Evolutionary conservation across 1,140 invertebrate species (phyloP), one percentile per base, ranked within the genome.

Genomic region (Saxidomus purpurata): DNA sequence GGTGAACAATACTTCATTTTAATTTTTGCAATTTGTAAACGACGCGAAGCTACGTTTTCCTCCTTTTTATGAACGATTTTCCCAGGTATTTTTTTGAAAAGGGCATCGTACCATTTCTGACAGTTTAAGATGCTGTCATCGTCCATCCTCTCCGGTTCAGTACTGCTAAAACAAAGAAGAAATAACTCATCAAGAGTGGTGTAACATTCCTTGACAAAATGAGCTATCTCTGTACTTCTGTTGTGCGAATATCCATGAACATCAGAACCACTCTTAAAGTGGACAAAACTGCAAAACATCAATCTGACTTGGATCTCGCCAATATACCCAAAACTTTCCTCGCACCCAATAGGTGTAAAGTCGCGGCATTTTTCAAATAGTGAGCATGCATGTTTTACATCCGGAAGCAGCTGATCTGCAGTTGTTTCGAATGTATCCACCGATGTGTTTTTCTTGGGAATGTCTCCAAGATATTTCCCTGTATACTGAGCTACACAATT

Each of bases 351-450:
- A n/a, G 85, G 81, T 25, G 87, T 82, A 36, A 71, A 40, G 25
- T 86, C 47, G 25, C 89, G 74, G 69, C 91, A 90, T 36, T 91
- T 88, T 34, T 88, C 25, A 76, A 91, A 91, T n/a, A 84, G 67
- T 13, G 49, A 19, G 76, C 91, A 91, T 3, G 91, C 89, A 22
- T 31, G 25, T 55, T 90, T 67, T 11, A 89, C 89, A 34, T 71
- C 19, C 3, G 43, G 19, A 19, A 88, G 22, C 2, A 90, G n/a
- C 63, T 81, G 59, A 8, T 79, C 34, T 1, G 86, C 38, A n/a
- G 52, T 71, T 6, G 49, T 15, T 36, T 36, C 28, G 22, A 87
- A 84, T 8, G 69, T 8, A 13, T 63, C 74, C 28, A 52, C 69
- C 11, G 31, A 31, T 38, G 76, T 25, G 25, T 63, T 38, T 3